Evolutionary conservation across 2,888 invertebrate species (phyloP).

Genomic region (Drosophila flavopinicola): DNA sequence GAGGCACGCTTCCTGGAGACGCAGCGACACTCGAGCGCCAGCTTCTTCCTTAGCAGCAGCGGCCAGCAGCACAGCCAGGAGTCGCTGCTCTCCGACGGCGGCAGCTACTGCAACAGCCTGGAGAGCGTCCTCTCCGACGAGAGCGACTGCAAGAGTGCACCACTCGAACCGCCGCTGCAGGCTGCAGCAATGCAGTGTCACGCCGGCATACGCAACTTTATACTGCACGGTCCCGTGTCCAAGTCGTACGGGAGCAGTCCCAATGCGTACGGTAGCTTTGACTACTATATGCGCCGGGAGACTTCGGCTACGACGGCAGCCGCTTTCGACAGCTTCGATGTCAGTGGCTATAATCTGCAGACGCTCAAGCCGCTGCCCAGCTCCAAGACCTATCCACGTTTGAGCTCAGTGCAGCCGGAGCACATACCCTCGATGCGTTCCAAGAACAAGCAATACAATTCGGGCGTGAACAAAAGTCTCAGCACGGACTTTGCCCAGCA

Average conservation of each 20-base stretch:
- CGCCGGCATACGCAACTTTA: conserved; percentile 81
- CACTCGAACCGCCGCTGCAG: conserved; percentile 86
- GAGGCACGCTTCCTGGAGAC: conserved; percentile 86
- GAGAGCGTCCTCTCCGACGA: conserved; percentile 93
- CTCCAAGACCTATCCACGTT: conserved; percentile 82
- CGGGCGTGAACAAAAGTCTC: conserved; percentile 83
- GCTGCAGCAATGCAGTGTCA: conserved; percentile 69
- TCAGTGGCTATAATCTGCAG: conserved; percentile 81
- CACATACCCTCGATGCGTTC: conserved; percentile 83
- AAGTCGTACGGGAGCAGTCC: conserved; percentile 88
- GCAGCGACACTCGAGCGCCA: conserved; percentile 90
- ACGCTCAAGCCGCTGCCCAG: conserved; percentile 73
- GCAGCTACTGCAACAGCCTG: conserved; percentile 90
- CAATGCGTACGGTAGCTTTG: conserved; percentile 86
- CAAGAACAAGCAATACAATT: conserved; percentile 83
- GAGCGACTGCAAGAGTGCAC: conserved; percentile 91
- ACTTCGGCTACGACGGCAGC: conserved; percentile 44
- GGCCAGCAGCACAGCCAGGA: conserved; percentile 89
- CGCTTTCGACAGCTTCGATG: conserved; percentile 84
- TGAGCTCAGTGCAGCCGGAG: conserved; percentile 66
- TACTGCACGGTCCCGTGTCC: conserved; percentile 84
- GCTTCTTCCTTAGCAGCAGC: conserved; percentile 90
- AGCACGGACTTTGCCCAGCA: conserved; percentile 84
- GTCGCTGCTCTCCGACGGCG: conserved; percentile 90
- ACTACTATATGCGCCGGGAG: conserved; percentile 85